These are phyloP conservation scores for Helostoma temminkii DNA, from an alignment of 2,797 vertebrate species.

Conservation along the genomic window DNA sequence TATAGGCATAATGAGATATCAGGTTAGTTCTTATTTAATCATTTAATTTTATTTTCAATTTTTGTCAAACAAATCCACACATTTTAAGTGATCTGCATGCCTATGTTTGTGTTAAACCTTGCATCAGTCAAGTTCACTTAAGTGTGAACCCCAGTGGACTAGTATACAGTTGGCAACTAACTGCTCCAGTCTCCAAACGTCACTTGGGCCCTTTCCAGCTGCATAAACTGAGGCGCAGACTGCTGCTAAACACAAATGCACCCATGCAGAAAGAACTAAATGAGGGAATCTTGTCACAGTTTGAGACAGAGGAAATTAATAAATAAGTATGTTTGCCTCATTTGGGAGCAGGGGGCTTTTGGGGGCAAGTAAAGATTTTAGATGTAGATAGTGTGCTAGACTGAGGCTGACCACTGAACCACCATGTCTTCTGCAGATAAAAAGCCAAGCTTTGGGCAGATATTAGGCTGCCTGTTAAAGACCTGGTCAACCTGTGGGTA, in stretches of 20 bases:
- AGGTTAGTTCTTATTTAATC: constrained; percentile 4
- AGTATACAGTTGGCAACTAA: constrained; percentile 70
- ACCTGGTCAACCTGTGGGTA: constrained; percentile 2
- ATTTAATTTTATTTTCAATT: too few relatives aligned
- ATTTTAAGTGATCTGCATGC: constrained; percentile 26
- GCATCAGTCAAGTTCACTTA: constrained; percentile 53
- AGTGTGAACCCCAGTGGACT: constrained; percentile 67
- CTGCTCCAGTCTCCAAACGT: constrained; percentile 61
- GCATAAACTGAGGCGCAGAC: constrained; percentile 41
- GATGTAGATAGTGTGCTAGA: constrained; percentile 4
- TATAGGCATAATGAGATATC: not conserved
- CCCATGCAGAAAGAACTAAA: constrained; percentile 68
- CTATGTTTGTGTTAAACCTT: constrained; percentile 47
- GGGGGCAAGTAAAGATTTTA: constrained; percentile 40
- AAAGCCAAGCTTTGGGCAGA: not conserved
- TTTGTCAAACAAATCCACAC: constrained; percentile 28
- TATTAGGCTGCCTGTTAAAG: not conserved
- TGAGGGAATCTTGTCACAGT: constrained; percentile 64
- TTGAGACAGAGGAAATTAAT: constrained; percentile 61
- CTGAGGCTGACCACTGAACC: constrained; percentile 39
- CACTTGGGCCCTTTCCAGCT: constrained; percentile 67
- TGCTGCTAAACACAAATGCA: constrained; percentile 51
- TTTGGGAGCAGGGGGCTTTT: constrained; percentile 29
- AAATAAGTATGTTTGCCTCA: constrained; percentile 55
- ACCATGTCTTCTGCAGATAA: not conserved